Conservation (phyloP, 2,113 vertebrate species). For the Sorex araneus region DNA sequence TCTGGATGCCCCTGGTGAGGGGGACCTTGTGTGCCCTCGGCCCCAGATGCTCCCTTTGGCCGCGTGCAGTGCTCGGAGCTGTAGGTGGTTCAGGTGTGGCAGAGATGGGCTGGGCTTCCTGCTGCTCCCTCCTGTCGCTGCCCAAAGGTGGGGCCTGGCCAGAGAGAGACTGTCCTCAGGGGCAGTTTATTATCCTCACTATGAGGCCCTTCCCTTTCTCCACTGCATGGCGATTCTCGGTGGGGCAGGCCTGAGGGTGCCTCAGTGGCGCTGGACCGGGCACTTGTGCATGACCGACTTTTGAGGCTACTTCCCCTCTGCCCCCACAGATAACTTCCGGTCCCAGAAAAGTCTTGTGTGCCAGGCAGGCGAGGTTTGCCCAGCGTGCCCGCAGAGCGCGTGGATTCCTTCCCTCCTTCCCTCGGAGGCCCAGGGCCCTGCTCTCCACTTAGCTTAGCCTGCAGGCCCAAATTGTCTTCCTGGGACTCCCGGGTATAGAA, state of each 20-base stretch:
- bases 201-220: no score
- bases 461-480: no score
- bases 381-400: no score
- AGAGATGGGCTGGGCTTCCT: neutral
- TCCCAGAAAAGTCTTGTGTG: neutral
- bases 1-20: neutral
- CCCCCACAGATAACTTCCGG: neutral
- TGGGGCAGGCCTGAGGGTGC: no score
- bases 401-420: neutral
- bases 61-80: neutral
- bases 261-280: no score
- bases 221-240: no score
- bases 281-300: no score
- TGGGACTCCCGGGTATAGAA: neutral
- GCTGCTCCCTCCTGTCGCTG: neutral
- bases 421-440: neutral
- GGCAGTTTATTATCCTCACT: neutral
- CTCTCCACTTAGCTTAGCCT: neutral
- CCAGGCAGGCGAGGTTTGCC: no score
- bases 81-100: neutral
- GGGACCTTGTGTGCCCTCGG: neutral
- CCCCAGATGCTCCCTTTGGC: neutral
- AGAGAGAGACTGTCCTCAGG: neutral
- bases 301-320: no score
- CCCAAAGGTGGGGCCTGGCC: neutral